These are phyloP conservation scores for Ciconia boyciana DNA, from an alignment of 2,113 vertebrate species.

Conservation along the genomic window DNA sequence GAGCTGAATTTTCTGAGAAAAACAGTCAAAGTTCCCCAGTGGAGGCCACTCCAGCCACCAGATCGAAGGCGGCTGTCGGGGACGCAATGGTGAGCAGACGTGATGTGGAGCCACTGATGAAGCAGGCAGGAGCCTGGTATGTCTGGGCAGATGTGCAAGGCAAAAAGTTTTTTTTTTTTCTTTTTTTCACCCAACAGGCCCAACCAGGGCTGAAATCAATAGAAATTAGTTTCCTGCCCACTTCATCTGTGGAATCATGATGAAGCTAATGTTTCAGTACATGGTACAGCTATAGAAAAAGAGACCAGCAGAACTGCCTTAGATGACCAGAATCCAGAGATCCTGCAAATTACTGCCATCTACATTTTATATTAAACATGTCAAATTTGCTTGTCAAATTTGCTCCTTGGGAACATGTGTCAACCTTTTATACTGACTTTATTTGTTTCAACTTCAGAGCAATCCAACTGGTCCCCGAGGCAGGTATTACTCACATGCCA, in stretches of 20 bases:
- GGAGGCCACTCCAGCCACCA: not conserved
- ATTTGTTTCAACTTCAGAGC: not conserved
- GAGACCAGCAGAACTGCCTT: not conserved
- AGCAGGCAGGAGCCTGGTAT: not conserved
- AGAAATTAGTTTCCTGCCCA: not conserved
- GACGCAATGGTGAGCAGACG: not conserved
- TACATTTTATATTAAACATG: not conserved
- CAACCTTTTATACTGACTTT: not conserved
- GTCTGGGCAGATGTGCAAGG: not conserved
- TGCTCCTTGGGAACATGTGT: not conserved
- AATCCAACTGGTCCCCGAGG: not conserved
- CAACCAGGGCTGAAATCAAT: not conserved
- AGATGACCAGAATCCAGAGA: not conserved
- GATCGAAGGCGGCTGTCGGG: not conserved
- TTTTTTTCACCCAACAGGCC: not conserved
- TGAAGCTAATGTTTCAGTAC: not conserved
- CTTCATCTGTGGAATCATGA: not conserved
- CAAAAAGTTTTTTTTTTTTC: not conserved
- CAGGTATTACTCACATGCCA: not conserved
- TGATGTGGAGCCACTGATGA: not conserved
- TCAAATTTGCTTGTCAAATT: not conserved
- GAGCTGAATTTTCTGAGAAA: not conserved
- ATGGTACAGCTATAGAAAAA: not conserved
- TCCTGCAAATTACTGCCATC: not conserved
- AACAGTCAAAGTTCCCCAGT: not conserved